A percentile compares a stretch with the other conserved stretches of the same genome.
These are phyloP conservation scores for Dermatophagoides farinae DNA, from an alignment of 1,140 invertebrate species.

Conservation along the genomic window DNA sequence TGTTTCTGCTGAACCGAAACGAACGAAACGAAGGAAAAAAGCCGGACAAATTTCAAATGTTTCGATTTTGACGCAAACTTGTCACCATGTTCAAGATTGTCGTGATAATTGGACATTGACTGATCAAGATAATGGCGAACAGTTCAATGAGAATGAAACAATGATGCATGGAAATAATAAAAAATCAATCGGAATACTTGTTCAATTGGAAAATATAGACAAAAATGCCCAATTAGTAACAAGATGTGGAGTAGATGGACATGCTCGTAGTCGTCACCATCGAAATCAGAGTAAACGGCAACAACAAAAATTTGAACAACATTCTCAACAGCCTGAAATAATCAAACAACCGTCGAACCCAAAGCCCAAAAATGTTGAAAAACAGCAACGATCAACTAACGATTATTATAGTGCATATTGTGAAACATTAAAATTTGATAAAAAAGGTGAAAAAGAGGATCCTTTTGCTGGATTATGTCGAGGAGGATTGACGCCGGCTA, in stretches of 20 bases:
- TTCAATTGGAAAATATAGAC: not conserved
- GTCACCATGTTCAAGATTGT: not conserved
- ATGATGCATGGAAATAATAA: not conserved
- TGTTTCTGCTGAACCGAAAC: not conserved
- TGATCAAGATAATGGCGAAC: not conserved
- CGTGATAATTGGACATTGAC: conserved; percentile 8
- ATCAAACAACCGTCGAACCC: not conserved
- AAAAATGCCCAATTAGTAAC: not conserved
- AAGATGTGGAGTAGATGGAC: too few relatives aligned
- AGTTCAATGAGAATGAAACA: not conserved
- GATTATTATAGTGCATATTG: not conserved
- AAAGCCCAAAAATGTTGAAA: not conserved
- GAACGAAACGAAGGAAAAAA: not conserved
- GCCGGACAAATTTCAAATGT: too few relatives aligned
- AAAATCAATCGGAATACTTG: not conserved
- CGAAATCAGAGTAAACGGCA: too few relatives aligned
- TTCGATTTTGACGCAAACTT: not conserved
- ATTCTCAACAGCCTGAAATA: too few relatives aligned
- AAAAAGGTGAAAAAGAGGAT: conserved; percentile 62
- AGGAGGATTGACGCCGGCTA: conserved; percentile 6
- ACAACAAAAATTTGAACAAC: too few relatives aligned
- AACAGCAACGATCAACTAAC: not conserved
- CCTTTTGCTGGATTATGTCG: conserved; percentile 41
- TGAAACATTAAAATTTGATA: conserved; percentile 28
- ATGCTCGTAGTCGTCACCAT: too few relatives aligned